Base-by-base conservation (phyloP, 2,888 invertebrate genomes). In the Abrostola triplasia region DNA sequence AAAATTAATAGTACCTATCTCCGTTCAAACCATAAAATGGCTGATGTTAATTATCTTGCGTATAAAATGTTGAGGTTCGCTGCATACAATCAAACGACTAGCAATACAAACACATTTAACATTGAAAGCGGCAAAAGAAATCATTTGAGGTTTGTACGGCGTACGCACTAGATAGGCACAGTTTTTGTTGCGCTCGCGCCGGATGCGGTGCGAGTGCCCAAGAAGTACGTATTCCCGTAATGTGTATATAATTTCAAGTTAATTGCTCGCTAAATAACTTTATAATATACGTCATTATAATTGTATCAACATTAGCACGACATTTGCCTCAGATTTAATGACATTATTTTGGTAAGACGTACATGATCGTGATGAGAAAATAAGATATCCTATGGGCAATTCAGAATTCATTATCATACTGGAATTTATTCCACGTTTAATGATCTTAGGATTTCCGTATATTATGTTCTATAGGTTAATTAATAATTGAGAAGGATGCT, bases 131-230 rank as follows among this genome's bases (percentile, higher is more conserved):
- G 85, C 84, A 84, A 88, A 89, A 91, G 88, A 87, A 83, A 85
- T 81, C 86, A 90, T 92, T 94, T 92, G 93, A 90, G 92, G 92
- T 93, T 90, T 86, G 86, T 85, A 84, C 85, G 80, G 83, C 82
- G 84, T 77, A 73, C 76, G 72, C 63, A 70, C 56, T 58, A 70
- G 68, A 76, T 83, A 80, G 84, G 79, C 79, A 81, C 80, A 84
- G 77, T 83, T 92, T 93, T 92, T 92, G 90, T 84, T 87, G 85
- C 86, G 84, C 90, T 75, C 64, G 88, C 91, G 86, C 90, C 92
- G 93, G 93, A 93, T 93, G 93, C 84, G 91, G 89, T 83, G 76
- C 71, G 60, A 60, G 66, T 70, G 64, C 64, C 62, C 66, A 56
- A 76, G 70, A 66, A 66, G 62, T 70, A 73, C 66, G 52, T 76